A percentile compares a stretch with the other conserved stretches of the same genome.
phyloP scores from a whole-genome alignment of 37 sponge, comb jelly and placozoan genomes.

The Oscarella lobularis region DNA sequence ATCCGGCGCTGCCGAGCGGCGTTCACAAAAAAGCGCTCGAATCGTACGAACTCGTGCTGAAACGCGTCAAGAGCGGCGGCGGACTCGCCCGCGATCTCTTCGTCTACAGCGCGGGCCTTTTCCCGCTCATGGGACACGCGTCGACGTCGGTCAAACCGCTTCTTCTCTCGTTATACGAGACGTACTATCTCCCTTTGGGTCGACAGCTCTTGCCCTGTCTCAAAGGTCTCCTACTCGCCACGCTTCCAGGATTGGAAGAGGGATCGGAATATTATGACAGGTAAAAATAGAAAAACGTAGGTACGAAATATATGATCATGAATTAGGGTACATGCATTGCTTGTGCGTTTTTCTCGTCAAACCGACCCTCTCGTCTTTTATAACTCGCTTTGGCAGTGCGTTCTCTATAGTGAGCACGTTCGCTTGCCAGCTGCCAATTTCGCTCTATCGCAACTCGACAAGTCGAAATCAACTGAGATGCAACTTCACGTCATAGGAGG shows the following conservation, averaged over 20 bases:
- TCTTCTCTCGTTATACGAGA: conserved; percentile 64
- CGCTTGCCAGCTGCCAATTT: not conserved
- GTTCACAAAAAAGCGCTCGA: conserved; percentile 72
- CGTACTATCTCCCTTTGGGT: conserved; percentile 59
- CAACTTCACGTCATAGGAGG: not conserved
- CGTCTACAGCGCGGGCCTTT: conserved; percentile 56
- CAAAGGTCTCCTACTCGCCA: conserved; percentile 60
- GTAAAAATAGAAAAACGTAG: not conserved
- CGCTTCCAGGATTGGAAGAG: conserved; percentile 81
- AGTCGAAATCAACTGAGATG: not conserved
- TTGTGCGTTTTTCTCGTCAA: not conserved
- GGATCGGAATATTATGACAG: conserved; percentile 32
- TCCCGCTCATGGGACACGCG: conserved; percentile 63
- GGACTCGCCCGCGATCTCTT: conserved; percentile 47
- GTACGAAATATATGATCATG: not conserved
- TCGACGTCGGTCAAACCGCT: conserved; percentile 62
- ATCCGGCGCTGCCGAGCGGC: conserved; percentile 76
- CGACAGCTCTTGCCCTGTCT: conserved; percentile 44
- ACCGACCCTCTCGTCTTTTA: not conserved
- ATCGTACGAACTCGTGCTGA: conserved; percentile 57
- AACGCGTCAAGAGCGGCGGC: conserved; percentile 49
- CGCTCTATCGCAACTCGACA: not conserved
- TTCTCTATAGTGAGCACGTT: not conserved
- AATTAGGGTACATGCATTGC: not conserved
- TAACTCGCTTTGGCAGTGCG: not conserved